A percentile compares a stretch with the other conserved stretches of the same genome.
phyloP scores from a whole-genome alignment of 2,113 vertebrate genomes.

The Pluvialis apricaria region DNA sequence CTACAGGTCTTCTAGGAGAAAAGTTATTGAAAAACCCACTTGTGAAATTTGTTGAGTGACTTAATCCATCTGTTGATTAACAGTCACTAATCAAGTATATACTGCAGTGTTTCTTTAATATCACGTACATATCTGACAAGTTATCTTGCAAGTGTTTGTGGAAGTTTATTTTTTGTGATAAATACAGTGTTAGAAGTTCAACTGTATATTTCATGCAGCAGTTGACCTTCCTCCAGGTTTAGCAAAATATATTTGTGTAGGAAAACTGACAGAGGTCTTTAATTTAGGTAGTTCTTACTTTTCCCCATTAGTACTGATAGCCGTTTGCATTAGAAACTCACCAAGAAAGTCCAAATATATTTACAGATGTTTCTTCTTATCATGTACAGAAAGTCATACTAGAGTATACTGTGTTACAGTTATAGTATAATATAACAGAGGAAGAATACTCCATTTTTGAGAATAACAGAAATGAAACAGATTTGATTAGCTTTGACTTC shows the following conservation, averaged over 20 bases:
- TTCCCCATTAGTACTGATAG: background rate
- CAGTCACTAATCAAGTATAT: background rate
- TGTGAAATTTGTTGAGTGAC: background rate
- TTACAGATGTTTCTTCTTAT: background rate
- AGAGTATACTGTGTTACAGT: background rate
- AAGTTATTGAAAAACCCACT: background rate
- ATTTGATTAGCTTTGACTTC: background rate
- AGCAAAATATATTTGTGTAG: background rate
- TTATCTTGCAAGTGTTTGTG: background rate
- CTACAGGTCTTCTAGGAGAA: background rate
- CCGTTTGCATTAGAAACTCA: background rate
- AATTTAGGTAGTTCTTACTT: background rate
- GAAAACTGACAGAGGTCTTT: background rate
- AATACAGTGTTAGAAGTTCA: background rate
- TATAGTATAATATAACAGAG: background rate
- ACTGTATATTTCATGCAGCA: background rate
- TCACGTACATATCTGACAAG: background rate
- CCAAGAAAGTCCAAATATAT: background rate
- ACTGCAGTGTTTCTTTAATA: background rate
- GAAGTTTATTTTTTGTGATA: background rate
- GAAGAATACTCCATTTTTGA: background rate
- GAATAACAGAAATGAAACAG: background rate
- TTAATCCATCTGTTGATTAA: background rate
- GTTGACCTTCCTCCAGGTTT: background rate
- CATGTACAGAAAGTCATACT: background rate